These are phyloP conservation scores for Tyria jacobaeae DNA, from an alignment of 2,888 invertebrate species.

Conservation along the genomic window DNA sequence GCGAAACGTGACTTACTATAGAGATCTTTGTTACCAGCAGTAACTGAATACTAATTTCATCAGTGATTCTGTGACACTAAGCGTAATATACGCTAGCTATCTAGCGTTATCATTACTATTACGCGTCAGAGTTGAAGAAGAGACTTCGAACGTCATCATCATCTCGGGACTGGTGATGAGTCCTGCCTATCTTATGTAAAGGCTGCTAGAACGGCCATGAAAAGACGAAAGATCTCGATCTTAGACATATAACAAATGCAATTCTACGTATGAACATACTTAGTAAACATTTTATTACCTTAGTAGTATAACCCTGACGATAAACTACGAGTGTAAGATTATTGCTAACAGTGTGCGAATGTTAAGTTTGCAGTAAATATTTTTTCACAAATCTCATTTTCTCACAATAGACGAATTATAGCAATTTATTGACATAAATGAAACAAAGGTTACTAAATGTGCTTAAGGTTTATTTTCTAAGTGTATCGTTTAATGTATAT, in stretches of 20 bases:
- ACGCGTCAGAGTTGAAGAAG: no score
- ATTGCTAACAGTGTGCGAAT: conserved; percentile 2
- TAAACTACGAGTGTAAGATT: not conserved
- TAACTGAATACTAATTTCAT: no score
- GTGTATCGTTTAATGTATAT: not conserved
- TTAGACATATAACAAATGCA: not conserved
- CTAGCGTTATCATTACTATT: no score
- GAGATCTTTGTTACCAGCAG: no score
- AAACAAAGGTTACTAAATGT: not conserved
- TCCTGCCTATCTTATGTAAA: no score
- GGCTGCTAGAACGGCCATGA: no score
- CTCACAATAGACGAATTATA: conserved; percentile 38
- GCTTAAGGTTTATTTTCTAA: not conserved
- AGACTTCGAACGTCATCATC: no score
- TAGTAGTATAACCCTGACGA: conserved; percentile 13
- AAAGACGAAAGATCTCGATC: no score
- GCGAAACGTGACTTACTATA: no score
- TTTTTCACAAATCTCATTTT: conserved; percentile 17
- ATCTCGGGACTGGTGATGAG: no score
- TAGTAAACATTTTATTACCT: conserved; percentile 9
- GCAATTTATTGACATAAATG: conserved; percentile 45
- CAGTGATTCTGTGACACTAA: no score
- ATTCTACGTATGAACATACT: conserved; percentile 1
- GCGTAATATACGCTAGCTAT: no score
- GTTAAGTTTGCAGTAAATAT: conserved; percentile 2